Evolutionary conservation across 2,888 invertebrate genomes (phyloP), one percentile per base, ranked within the genome.

Genomic region (Ischnura elegans): DNA sequence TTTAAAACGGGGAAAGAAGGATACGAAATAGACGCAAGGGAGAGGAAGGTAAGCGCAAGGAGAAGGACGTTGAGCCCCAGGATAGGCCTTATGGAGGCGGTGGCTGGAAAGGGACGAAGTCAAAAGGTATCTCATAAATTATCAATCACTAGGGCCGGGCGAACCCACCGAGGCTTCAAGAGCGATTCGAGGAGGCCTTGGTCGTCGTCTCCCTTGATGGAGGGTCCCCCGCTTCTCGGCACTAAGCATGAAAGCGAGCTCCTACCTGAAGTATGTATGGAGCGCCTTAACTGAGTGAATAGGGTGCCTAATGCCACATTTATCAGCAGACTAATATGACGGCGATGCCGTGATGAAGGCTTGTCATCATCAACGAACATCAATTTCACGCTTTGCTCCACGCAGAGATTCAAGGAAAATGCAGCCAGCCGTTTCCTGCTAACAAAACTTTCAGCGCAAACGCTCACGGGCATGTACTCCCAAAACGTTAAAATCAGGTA

Each of bases 81-180:
- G 36, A 16, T 36, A 76, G 36, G 36, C 16, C 76, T 76, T 36
- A 29, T 29, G 36, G 13, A 36, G 76, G 76, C 13, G 76, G 76
- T n/a, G 76, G 76, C 25, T 29, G 36, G 76, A 36, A 4, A 13
- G 8, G 76, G 76, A 76, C 76, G 76, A 36, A 76, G 76, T 76
- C 76, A 36, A 61, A 61, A 76, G 76, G 76, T 36, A 76, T 76
- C 76, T 76, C 76, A 76, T 76, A 76, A 76, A 76, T 76, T 76
- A 36, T 76, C 76, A 76, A 76, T 76, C 76, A 76, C 76, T 36
- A 29, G 36, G 76, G 76, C 36, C 29, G 76, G 36, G 76, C 76
- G 76, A 76, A 76, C 76, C 25, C 76, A 36, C 76, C 36, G 76
- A 76, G 76, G 36, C 76, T 76, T 76, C 29, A 13, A 36, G 36